Conservation (phyloP, 1,140 invertebrate genomes). For the Zeugodacus cucurbitae region DNA sequence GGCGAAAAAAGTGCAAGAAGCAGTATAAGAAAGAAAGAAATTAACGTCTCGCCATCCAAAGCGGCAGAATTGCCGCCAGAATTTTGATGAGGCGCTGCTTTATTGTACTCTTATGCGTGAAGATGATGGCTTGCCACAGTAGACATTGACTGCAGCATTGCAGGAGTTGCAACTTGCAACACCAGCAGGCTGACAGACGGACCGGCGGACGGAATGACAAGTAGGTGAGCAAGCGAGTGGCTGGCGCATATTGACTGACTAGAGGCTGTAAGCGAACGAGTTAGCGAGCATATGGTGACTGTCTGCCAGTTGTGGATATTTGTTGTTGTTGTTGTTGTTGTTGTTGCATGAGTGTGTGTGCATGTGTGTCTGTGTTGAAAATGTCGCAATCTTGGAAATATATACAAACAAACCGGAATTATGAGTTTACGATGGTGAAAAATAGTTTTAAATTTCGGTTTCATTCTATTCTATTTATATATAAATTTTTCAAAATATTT, state of each 20-base stretch:
- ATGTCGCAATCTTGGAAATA: neutral
- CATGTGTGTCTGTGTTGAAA: neutral
- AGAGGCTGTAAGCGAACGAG: neutral
- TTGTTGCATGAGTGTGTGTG: neutral
- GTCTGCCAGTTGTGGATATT: neutral
- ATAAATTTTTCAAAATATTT: neutral
- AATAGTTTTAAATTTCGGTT: neutral
- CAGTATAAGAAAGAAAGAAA: slow-evolving; percentile 39
- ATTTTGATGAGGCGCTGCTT: slow-evolving; percentile 36
- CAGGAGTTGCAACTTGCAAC: neutral
- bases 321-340: too few relatives aligned
- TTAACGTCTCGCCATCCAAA: slow-evolving; percentile 19
- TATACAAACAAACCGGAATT: neutral
- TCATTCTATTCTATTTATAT: neutral
- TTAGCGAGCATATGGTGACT: neutral
- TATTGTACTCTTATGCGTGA: slow-evolving; percentile 5
- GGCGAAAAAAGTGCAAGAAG: neutral
- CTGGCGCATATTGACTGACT: neutral
- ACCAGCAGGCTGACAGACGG: neutral
- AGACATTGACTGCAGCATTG: neutral
- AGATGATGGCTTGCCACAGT: neutral
- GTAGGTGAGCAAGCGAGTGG: neutral
- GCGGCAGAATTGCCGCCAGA: slow-evolving; percentile 13
- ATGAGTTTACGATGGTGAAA: neutral
- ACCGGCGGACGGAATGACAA: neutral